A percentile compares a stretch with the other conserved stretches of the same genome.
phyloP scores from a whole-genome alignment of 2,888 invertebrate species.

The Melitaea athalia region DNA sequence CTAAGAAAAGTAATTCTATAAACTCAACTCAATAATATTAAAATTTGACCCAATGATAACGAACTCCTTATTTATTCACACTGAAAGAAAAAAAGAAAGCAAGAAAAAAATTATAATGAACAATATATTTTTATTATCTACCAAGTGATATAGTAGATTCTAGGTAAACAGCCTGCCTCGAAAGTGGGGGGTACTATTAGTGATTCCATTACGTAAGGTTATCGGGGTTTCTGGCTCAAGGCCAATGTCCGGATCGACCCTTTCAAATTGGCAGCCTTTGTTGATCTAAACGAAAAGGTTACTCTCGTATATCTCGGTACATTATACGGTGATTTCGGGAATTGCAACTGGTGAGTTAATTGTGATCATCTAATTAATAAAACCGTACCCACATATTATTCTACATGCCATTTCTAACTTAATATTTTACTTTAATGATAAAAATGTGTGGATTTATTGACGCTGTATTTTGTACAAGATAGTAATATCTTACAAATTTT shows the following conservation, averaged over 20 bases:
- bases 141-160: constrained; percentile 1
- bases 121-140: neutral
- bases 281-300: constrained; percentile 31
- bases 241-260: constrained; percentile 25
- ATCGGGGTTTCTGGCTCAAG: constrained; percentile 25
- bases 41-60: no score
- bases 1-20: no score
- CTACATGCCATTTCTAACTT: no score
- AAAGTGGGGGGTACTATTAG: constrained; percentile 16
- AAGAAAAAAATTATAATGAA: no score
- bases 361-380: neutral
- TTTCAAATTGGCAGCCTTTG: constrained; percentile 34
- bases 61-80: no score
- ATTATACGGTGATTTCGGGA: neutral
- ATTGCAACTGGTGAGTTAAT: neutral
- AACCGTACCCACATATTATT: no score
- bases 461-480: no score
- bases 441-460: no score
- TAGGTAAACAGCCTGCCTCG: constrained; percentile 4
- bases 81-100: no score
- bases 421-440: no score
- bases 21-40: no score
- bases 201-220: constrained; percentile 26
- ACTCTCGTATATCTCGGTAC: constrained; percentile 16
- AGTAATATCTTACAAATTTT: no score